Evolutionary conservation across 2,888 invertebrate genomes (phyloP), one percentile per base, ranked within the genome.

Genomic region (Drosophila nr. perissopoda): DNA sequence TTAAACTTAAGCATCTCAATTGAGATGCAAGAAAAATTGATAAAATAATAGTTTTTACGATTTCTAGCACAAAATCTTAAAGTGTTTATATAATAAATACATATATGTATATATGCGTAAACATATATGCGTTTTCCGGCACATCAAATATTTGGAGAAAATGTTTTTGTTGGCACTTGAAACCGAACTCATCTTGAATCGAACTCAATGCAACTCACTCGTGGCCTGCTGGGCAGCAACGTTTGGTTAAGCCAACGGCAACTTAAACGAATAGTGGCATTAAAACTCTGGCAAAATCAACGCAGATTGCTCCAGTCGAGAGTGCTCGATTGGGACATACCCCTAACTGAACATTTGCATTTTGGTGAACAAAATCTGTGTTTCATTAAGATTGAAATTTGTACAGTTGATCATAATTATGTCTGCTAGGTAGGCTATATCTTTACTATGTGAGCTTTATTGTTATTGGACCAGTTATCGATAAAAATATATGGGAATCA

Each of bases 211-310:
- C 21, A 61, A 27, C 33, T 56, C 46, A 31, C 38, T 56, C 5
- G 6, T 34, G 25, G 21, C n/a, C 8, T 27, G 46, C 60, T 34
- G 29, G 21, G 25, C 46, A 46, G 60, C 70, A 40, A 60, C 64
- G 52, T 74, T 84, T 81, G 68, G 81, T 65, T 66, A 58, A 68
- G 76, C 82, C 79, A 79, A 76, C 40, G 63, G 79, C 74, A 79
- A 67, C 70, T 72, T 34, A 59, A 57, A 66, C 64, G 51, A 62
- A 70, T 64, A 63, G 69, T 62, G 82, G 70, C 79, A 83, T 79
- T 86, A 81, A 75, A 84, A 77, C 72, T 69, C 80, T 65, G 61
- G 66, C 70, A 34, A 61, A 56, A 58, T 46, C 57, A 54, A 53
- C 29, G 2, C 33, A 31, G 27, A 46, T 4, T 1, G 46, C 1